phyloP scores from a whole-genome alignment of 2,888 invertebrate genomes.

The Chrysodeixis includens region DNA sequence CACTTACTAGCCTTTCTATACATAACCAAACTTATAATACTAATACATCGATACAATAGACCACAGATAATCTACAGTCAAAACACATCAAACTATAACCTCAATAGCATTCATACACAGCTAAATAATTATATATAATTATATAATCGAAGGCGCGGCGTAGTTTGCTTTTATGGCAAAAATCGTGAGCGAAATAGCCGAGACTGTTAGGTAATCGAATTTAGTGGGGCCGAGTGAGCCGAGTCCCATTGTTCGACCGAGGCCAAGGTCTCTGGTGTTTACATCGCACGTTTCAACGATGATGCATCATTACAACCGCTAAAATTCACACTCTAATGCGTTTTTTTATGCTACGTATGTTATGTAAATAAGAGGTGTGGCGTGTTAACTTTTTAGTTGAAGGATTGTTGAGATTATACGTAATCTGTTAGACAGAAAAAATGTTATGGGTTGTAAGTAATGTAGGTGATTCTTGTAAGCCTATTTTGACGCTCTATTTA shows the following conservation, averaged over 20 bases:
- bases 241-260: constrained; percentile 81
- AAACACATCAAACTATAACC: not conserved
- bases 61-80: not conserved
- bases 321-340: constrained; percentile 60
- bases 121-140: constrained; percentile 20
- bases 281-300: constrained; percentile 74
- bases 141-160: constrained; percentile 42
- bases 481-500: not conserved
- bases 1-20: no score
- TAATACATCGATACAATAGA: no score
- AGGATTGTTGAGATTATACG: not conserved
- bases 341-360: constrained; percentile 38
- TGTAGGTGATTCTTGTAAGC: not conserved
- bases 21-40: no score
- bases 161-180: constrained; percentile 65
- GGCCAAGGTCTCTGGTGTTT: constrained; percentile 87
- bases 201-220: constrained; percentile 83
- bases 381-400: constrained; percentile 7
- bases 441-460: not conserved
- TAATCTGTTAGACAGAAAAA: not conserved
- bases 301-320: constrained; percentile 68
- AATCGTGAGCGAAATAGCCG: constrained; percentile 83
- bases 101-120: not conserved
- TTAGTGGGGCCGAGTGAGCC: constrained; percentile 82
- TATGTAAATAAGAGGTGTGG: constrained; percentile 31